These are phyloP conservation scores for Sebastes itinus DNA, from an alignment of 2,797 vertebrate genomes.

Conservation along the genomic window DNA sequence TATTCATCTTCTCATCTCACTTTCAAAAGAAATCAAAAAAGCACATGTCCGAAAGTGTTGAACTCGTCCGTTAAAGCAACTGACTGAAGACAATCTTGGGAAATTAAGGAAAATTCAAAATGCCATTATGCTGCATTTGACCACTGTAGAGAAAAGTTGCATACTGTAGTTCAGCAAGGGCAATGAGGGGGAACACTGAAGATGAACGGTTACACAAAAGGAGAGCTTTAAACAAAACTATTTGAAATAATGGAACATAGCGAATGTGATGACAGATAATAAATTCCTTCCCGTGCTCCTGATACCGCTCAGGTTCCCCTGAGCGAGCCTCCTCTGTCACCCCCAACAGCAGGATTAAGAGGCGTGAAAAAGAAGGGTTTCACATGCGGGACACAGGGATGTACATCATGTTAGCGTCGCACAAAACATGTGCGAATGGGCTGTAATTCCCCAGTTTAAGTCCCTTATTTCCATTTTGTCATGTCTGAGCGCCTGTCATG, in stretches of 20 bases:
- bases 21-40: not conserved
- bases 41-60: not conserved
- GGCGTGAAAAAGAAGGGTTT: slow-evolving; percentile 64
- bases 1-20: not conserved
- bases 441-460: slow-evolving; percentile 80
- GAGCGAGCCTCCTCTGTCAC: slow-evolving; percentile 43
- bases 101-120: not conserved
- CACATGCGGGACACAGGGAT: slow-evolving; percentile 61
- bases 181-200: not conserved
- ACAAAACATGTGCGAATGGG: slow-evolving; percentile 67
- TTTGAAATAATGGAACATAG: slow-evolving; percentile 28
- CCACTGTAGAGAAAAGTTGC: not conserved
- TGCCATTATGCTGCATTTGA: not conserved
- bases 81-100: not conserved
- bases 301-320: slow-evolving; percentile 40
- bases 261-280: slow-evolving; percentile 43
- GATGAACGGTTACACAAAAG: slow-evolving; percentile 3
- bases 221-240: slow-evolving; percentile 29
- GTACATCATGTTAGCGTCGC: slow-evolving; percentile 65
- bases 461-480: slow-evolving; percentile 84
- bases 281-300: slow-evolving; percentile 43
- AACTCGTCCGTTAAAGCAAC: not conserved
- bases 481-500: slow-evolving; percentile 83
- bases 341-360: slow-evolving; percentile 61
- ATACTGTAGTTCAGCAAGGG: not conserved